Percentiles rank a stretch among this genome's conserved stretches.
These are phyloP conservation scores for Holacanthella duospinosa DNA, from an alignment of 2,888 invertebrate genomes.

Conservation along the genomic window DNA sequence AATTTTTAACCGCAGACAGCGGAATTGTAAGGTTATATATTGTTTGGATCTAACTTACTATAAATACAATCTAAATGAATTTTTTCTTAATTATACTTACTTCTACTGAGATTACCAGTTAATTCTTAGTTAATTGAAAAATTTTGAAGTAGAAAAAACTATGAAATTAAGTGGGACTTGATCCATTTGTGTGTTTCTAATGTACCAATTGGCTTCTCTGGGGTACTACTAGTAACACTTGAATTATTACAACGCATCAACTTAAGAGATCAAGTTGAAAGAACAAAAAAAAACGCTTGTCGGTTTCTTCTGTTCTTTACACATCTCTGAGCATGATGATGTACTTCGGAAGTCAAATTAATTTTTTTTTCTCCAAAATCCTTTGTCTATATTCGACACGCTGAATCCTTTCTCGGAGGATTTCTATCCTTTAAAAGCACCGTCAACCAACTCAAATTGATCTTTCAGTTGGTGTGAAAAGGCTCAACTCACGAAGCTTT, in stretches of 20 bases:
- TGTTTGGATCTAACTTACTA: too few relatives aligned
- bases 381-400: not conserved
- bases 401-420: not conserved
- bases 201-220: too few relatives aligned
- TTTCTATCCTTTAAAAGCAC: slow-evolving; percentile 6
- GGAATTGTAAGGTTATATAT: too few relatives aligned
- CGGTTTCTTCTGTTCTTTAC: not conserved
- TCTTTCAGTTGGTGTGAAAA: not conserved
- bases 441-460: slow-evolving; percentile 1
- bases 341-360: slow-evolving; percentile 5
- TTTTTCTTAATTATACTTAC: too few relatives aligned
- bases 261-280: not conserved
- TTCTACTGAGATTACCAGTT: too few relatives aligned
- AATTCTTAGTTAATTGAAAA: too few relatives aligned
- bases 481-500: not conserved
- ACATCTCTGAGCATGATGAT: not conserved
- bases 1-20: too few relatives aligned
- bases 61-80: too few relatives aligned
- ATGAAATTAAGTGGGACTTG: too few relatives aligned
- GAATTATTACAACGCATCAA: not conserved
- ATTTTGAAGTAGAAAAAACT: too few relatives aligned
- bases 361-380: slow-evolving; percentile 1
- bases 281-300: not conserved
- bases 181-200: too few relatives aligned
- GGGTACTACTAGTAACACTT: not conserved